Evolutionary conservation across 2,888 invertebrate genomes (phyloP).

Genomic region (Leptopilina myrica): DNA sequence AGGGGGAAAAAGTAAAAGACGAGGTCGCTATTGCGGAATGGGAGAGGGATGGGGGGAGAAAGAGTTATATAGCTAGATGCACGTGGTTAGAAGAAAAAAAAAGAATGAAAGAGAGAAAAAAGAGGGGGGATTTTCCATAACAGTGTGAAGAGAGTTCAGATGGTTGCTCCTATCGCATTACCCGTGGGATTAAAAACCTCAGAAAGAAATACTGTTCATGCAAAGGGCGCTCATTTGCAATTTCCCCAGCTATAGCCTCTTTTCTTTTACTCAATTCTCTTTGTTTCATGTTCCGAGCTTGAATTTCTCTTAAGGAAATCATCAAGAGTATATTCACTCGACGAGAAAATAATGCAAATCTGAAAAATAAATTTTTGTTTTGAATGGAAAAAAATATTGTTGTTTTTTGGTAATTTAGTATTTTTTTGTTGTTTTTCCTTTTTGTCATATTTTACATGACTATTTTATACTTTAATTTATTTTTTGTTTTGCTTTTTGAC

Average conservation of each 20-base stretch:
- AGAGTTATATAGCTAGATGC: slow-evolving; percentile 42
- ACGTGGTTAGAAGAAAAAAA: slow-evolving; percentile 50
- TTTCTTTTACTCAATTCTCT: slow-evolving; percentile 47
- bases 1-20: slow-evolving; percentile 29
- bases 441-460: too few species aligned
- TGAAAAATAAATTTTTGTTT: not conserved
- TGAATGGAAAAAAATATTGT: not conserved
- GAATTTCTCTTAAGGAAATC: slow-evolving; percentile 2
- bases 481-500: too few species aligned
- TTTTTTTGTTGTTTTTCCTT: not conserved
- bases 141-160: slow-evolving; percentile 36
- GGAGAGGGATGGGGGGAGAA: slow-evolving; percentile 36
- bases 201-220: slow-evolving; percentile 69
- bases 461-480: too few species aligned
- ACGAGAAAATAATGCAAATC: not conserved
- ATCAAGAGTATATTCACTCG: not conserved
- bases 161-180: slow-evolving; percentile 61
- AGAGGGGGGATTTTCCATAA: not conserved
- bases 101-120: slow-evolving; percentile 14
- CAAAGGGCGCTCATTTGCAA: slow-evolving; percentile 72
- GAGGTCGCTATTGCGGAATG: not conserved
- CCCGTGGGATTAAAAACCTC: slow-evolving; percentile 70
- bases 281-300: slow-evolving; percentile 39
- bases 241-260: slow-evolving; percentile 51
- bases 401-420: too few species aligned